phyloP scores from a whole-genome alignment of 1,140 invertebrate genomes.

The Anastatus disparis region DNA sequence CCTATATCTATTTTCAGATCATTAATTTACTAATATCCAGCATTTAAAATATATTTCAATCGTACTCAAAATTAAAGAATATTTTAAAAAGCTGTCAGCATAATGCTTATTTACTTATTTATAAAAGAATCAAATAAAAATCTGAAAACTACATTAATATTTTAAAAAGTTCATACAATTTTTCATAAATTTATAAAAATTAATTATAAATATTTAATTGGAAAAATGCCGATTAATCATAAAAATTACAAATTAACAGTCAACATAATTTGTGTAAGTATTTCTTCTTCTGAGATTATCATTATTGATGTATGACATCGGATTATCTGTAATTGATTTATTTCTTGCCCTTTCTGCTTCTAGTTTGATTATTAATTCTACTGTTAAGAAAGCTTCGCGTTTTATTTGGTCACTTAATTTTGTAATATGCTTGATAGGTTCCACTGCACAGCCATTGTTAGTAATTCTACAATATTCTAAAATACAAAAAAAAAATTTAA shows the following conservation, averaged over 20 bases:
- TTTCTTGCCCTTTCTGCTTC: constrained; percentile 65
- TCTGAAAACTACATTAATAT: background rate
- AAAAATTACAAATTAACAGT: too few species aligned
- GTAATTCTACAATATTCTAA: constrained; percentile 81
- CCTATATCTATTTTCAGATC: too few species aligned
- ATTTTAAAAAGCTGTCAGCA: background rate
- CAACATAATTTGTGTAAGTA: background rate
- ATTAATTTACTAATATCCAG: too few species aligned
- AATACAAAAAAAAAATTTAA: constrained; percentile 16
- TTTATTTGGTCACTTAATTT: constrained; percentile 81
- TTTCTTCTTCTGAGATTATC: constrained; percentile 25
- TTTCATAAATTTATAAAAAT: too few species aligned
- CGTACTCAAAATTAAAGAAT: background rate
- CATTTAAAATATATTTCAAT: background rate
- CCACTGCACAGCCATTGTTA: constrained; percentile 82
- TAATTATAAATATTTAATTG: too few species aligned
- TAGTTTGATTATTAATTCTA: constrained; percentile 84
- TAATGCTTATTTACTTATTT: background rate
- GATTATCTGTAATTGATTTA: background rate
- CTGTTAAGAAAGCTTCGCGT: constrained; percentile 85
- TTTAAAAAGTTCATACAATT: background rate
- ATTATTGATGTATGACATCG: background rate
- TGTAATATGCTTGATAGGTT: constrained; percentile 82
- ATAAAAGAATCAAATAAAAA: background rate
- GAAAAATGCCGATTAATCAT: too few species aligned